Evolutionary conservation across 2,113 vertebrate species (phyloP).

Genomic region (Ptychochromis oligacanthus): DNA sequence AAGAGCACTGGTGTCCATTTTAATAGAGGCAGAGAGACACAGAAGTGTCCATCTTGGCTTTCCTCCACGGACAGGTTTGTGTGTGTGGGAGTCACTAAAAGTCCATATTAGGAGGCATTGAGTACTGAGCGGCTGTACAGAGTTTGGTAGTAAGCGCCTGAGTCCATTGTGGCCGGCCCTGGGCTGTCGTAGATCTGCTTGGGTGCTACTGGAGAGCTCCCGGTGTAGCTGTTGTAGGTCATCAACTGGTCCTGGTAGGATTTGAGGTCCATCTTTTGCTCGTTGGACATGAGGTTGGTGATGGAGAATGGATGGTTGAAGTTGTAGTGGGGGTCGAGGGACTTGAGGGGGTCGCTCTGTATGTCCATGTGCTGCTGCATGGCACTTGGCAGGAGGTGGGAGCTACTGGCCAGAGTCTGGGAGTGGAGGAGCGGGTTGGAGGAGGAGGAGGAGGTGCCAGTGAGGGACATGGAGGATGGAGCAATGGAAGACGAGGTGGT

Average conservation of each 20-base stretch:
- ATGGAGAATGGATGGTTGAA: constrained; percentile 95
- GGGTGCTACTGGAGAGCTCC: constrained; percentile 73
- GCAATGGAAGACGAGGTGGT: constrained; percentile 70
- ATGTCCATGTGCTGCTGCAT: constrained; percentile 88
- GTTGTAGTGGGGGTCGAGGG: constrained; percentile 89
- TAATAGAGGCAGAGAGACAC: constrained; percentile 28
- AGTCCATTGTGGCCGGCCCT: constrained; percentile 80
- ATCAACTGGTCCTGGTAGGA: constrained; percentile 86
- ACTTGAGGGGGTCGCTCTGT: constrained; percentile 86
- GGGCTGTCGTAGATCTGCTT: constrained; percentile 84
- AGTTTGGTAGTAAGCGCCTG: constrained; percentile 87
- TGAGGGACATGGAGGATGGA: constrained; percentile 67
- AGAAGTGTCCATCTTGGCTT: constrained; percentile 55
- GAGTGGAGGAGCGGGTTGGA: constrained; percentile 77
- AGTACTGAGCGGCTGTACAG: constrained; percentile 91
- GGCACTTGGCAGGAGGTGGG: constrained; percentile 80
- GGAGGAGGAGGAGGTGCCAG: constrained; percentile 68
- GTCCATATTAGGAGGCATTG: constrained; percentile 82
- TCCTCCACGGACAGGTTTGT: constrained; percentile 15
- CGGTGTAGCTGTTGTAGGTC: constrained; percentile 81
- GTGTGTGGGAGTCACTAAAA: not conserved
- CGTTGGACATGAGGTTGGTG: constrained; percentile 90
- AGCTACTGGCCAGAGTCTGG: constrained; percentile 69
- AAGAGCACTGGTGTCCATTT: constrained; percentile 62
- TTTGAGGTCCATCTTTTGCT: constrained; percentile 89